These are phyloP conservation scores for Brachionus koreanus DNA, from an alignment of 1,140 invertebrate genomes.

Conservation along the genomic window DNA sequence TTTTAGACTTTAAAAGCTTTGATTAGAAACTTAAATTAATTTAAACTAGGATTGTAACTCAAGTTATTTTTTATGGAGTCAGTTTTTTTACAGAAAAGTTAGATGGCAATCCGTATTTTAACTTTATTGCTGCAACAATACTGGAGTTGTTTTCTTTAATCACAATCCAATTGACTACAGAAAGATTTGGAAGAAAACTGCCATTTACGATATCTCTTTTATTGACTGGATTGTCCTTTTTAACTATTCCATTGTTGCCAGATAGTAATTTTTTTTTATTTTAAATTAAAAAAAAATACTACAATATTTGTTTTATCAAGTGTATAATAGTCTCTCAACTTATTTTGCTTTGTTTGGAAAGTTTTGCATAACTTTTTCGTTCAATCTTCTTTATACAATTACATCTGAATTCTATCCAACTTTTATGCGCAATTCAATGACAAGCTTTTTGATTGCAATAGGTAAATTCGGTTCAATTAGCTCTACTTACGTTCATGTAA, in stretches of 20 bases:
- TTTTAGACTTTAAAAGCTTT: not conserved
- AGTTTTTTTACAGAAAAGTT: not conserved
- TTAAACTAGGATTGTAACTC: not conserved
- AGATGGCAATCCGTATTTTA: not conserved
- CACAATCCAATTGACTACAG: not conserved
- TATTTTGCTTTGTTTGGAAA: not conserved
- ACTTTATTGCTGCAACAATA: not conserved
- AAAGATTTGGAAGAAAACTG: not conserved
- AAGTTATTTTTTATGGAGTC: not conserved
- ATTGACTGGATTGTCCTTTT: not conserved
- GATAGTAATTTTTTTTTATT: not conserved
- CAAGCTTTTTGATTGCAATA: not conserved
- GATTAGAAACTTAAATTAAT: not conserved
- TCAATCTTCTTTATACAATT: not conserved
- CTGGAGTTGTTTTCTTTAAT: not conserved
- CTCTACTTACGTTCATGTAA: not conserved
- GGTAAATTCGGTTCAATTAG: not conserved
- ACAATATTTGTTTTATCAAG: not conserved
- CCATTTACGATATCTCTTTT: not conserved
- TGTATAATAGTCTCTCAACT: not conserved
- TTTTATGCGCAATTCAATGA: not conserved
- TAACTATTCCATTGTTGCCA: not conserved
- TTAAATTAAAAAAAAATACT: not conserved
- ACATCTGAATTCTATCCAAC: not conserved
- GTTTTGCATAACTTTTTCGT: not conserved